These are phyloP conservation scores for Triplophysa bombifrons DNA, from an alignment of 2,797 vertebrate genomes.

Conservation along the genomic window DNA sequence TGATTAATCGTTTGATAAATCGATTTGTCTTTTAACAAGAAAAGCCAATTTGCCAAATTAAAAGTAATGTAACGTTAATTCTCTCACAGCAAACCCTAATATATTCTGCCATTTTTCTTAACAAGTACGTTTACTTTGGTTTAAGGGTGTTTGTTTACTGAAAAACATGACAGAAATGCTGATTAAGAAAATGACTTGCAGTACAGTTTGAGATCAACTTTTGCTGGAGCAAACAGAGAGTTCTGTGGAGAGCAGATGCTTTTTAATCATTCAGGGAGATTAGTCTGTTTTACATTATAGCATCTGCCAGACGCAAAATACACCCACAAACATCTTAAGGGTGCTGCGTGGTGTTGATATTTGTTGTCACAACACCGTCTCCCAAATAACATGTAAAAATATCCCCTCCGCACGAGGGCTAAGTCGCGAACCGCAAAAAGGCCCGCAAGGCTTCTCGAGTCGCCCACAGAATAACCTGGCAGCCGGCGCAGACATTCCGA, in stretches of 20 bases:
- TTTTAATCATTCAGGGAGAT: slow-evolving; percentile 1
- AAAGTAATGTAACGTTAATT: neutral
- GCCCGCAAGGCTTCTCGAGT: slow-evolving; percentile 54
- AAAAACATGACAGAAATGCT: neutral
- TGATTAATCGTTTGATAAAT: too few species aligned
- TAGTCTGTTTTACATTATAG: slow-evolving; percentile 12
- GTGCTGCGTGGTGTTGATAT: slow-evolving; percentile 19
- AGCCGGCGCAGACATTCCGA: slow-evolving; percentile 72
- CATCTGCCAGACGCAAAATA: slow-evolving; percentile 25
- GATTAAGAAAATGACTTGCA: neutral
- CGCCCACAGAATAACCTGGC: slow-evolving; percentile 65
- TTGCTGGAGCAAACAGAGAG: neutral
- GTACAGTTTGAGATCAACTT: neutral
- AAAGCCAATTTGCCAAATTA: neutral
- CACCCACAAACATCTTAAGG: slow-evolving; percentile 11
- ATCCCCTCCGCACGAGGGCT: slow-evolving; percentile 52
- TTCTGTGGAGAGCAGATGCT: neutral
- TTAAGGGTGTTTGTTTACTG: neutral
- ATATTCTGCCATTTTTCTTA: neutral
- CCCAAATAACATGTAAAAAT: slow-evolving; percentile 65
- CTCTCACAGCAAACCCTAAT: neutral
- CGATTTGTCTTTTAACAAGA: neutral
- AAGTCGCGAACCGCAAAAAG: slow-evolving; percentile 44
- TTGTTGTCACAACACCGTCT: slow-evolving; percentile 46
- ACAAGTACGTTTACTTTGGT: neutral